Conservation (phyloP, 2,888 invertebrate species). For the Idaea biselata region DNA sequence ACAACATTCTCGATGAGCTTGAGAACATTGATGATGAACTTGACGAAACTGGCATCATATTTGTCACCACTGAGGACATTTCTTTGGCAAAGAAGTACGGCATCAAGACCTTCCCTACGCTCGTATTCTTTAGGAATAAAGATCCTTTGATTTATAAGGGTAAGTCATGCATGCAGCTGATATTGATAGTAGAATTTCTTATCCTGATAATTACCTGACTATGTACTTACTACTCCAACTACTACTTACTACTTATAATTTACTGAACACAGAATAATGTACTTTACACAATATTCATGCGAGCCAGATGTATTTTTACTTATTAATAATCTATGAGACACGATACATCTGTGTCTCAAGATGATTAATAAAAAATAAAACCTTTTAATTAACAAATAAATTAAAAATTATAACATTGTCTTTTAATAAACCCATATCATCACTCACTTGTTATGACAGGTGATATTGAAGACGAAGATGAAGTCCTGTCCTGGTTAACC, state of each 20-base stretch:
- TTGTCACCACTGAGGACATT: slow-evolving; percentile 94
- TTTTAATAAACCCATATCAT: background rate
- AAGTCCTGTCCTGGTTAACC: slow-evolving; percentile 94
- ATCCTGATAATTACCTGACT: too few relatives aligned
- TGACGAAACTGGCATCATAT: slow-evolving; percentile 95
- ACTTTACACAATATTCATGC: too few relatives aligned
- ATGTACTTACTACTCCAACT: too few relatives aligned
- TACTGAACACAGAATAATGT: background rate
- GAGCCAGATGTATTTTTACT: too few relatives aligned
- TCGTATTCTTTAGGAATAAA: slow-evolving; percentile 95
- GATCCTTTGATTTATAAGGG: slow-evolving; percentile 91
- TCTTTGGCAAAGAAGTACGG: slow-evolving; percentile 90
- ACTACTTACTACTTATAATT: background rate
- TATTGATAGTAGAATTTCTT: too few relatives aligned
- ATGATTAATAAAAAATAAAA: background rate
- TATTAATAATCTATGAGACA: too few relatives aligned
- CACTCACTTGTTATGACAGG: slow-evolving; percentile 64
- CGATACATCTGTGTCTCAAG: too few relatives aligned
- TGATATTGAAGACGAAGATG: slow-evolving; percentile 94
- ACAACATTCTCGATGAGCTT: slow-evolving; percentile 90
- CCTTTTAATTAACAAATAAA: slow-evolving; percentile 12
- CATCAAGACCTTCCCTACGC: slow-evolving; percentile 90
- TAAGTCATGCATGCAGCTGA: slow-evolving; percentile 31
- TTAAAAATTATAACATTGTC: background rate
- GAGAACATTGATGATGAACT: slow-evolving; percentile 96